phyloP scores from a whole-genome alignment of 2,797 vertebrate genomes.

The Semaprochilodus insignis region DNA sequence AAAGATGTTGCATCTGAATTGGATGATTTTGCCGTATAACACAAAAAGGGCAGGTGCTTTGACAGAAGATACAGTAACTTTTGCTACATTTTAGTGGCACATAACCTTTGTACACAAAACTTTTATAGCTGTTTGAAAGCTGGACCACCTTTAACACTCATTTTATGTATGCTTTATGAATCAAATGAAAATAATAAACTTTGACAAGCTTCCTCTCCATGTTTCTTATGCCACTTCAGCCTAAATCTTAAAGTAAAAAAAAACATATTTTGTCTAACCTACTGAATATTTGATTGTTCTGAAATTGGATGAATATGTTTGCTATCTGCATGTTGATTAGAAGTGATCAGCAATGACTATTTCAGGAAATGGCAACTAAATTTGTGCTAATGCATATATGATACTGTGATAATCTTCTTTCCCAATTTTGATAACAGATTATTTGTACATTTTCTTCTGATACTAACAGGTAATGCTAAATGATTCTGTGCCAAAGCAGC shows the following conservation, averaged over 20 bases:
- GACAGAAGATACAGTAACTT: constrained; percentile 53
- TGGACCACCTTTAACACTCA: constrained; percentile 10
- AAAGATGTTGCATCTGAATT: constrained; percentile 20
- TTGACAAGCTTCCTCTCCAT: constrained; percentile 52
- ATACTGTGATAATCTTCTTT: background rate
- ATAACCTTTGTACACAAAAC: constrained; percentile 71
- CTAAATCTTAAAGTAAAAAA: background rate
- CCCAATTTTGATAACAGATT: background rate
- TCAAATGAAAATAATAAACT: constrained; percentile 63
- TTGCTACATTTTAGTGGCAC: constrained; percentile 68
- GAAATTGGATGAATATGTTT: background rate
- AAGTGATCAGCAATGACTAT: background rate
- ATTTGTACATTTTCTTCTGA: background rate
- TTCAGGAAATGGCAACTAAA: background rate
- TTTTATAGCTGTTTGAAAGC: constrained; percentile 68
- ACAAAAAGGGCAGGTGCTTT: constrained; percentile 18
- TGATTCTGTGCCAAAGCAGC: background rate
- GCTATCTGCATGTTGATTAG: background rate
- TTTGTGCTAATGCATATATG: background rate
- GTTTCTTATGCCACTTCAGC: constrained; percentile 7
- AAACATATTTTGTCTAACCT: background rate
- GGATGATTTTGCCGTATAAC: constrained; percentile 15
- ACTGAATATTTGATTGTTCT: too few species aligned
- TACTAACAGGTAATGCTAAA: background rate
- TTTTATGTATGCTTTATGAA: constrained; percentile 74